phyloP scores from a whole-genome alignment of 2,113 vertebrate genomes.

The Buteo buteo region DNA sequence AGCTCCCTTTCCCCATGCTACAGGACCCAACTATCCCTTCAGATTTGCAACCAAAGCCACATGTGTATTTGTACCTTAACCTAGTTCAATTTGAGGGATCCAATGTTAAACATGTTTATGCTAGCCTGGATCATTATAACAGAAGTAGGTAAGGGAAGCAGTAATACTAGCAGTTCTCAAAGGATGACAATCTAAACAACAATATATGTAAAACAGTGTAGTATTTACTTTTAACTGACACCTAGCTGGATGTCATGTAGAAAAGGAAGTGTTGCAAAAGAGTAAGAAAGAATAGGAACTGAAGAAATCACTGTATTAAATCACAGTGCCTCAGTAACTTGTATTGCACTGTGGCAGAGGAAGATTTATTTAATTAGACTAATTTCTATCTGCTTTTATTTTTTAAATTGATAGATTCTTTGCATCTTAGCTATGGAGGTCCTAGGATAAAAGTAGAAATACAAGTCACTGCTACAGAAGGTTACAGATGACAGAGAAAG shows the following conservation, averaged over 20 bases:
- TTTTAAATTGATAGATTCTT: neutral
- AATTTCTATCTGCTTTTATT: neutral
- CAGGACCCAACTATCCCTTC: neutral
- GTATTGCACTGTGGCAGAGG: neutral
- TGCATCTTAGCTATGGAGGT: neutral
- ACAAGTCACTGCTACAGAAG: neutral
- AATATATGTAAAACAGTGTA: neutral
- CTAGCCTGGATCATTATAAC: neutral
- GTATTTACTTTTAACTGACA: neutral
- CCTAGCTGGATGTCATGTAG: neutral
- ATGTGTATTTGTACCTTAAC: neutral
- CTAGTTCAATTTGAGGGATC: neutral
- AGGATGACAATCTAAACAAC: neutral
- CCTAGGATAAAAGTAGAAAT: neutral
- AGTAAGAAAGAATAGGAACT: neutral
- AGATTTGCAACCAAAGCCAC: neutral
- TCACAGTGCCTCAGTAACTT: neutral
- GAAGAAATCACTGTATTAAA: neutral
- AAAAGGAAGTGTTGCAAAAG: neutral
- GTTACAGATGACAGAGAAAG: neutral
- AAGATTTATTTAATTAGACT: neutral
- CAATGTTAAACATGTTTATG: neutral
- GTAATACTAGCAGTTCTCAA: neutral
- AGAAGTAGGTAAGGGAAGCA: neutral
- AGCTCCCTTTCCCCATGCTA: neutral